These are phyloP conservation scores for Chloroceryle inda DNA, from an alignment of 2,797 vertebrate species.

Conservation along the genomic window DNA sequence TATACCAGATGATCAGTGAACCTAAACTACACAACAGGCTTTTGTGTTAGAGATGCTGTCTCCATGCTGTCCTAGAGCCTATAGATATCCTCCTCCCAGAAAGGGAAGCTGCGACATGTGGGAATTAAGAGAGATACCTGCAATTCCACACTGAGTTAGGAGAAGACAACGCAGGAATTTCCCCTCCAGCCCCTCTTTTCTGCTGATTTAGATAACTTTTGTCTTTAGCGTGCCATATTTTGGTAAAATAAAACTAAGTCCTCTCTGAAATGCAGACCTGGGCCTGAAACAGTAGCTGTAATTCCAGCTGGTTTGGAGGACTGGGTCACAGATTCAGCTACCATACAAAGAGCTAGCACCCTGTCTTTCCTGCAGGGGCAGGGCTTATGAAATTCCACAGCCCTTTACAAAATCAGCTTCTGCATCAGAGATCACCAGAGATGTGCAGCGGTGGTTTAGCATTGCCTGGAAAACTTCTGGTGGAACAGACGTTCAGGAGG, in stretches of 20 bases:
- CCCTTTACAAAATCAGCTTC: neutral
- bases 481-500: neutral
- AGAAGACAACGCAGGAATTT: neutral
- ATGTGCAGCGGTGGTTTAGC: constrained; percentile 13
- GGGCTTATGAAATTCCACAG: neutral
- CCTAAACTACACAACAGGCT: neutral
- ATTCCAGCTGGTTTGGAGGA: neutral
- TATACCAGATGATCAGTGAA: neutral
- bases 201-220: neutral
- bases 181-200: neutral
- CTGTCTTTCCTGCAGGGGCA: neutral
- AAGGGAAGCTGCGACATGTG: neutral
- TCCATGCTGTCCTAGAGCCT: neutral
- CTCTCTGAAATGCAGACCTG: neutral
- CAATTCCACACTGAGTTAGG: neutral
- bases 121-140: neutral
- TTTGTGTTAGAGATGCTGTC: neutral
- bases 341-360: neutral
- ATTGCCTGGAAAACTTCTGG: neutral
- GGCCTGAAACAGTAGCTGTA: neutral
- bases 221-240: neutral
- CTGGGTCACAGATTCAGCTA: neutral
- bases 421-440: neutral
- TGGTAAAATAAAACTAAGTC: neutral
- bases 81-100: neutral